Evolutionary conservation across 2,797 vertebrate species (phyloP).

Genomic region (Meda fulgida): DNA sequence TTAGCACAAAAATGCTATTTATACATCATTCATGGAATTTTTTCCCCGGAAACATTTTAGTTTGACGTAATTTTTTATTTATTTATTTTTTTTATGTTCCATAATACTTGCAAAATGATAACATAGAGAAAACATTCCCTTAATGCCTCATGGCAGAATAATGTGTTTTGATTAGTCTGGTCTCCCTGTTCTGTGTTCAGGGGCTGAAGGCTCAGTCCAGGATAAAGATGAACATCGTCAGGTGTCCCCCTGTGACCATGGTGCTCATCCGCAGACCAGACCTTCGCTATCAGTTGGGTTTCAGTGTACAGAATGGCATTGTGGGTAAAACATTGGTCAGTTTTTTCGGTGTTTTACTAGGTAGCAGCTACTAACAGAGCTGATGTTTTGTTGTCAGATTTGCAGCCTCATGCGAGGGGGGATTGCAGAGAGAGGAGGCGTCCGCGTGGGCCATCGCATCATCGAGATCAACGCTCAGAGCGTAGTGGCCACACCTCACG

Average conservation of each 20-base stretch:
- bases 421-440: conserved; percentile 93
- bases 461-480: conserved; percentile 97
- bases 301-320: conserved; percentile 97
- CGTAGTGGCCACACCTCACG: conserved; percentile 94
- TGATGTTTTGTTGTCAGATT: conserved; percentile 77
- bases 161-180: not conserved
- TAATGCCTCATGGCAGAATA: too few species aligned
- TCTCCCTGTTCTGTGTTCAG: conserved; percentile 67
- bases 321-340: conserved; percentile 77
- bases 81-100: too few species aligned
- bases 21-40: too few species aligned
- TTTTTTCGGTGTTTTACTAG: not conserved
- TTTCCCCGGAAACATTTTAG: too few species aligned
- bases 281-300: conserved; percentile 94
- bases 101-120: too few species aligned
- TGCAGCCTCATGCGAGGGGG: conserved; percentile 98
- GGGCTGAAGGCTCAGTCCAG: conserved; percentile 94
- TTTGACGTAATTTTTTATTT: too few species aligned
- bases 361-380: not conserved
- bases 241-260: conserved; percentile 94
- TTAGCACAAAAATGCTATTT: too few species aligned
- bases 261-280: conserved; percentile 94
- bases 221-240: conserved; percentile 94
- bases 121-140: too few species aligned
- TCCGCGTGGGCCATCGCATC: conserved; percentile 95